Base-by-base conservation (phyloP, 2,888 invertebrate genomes). In the Cephus nigrinus region DNA sequence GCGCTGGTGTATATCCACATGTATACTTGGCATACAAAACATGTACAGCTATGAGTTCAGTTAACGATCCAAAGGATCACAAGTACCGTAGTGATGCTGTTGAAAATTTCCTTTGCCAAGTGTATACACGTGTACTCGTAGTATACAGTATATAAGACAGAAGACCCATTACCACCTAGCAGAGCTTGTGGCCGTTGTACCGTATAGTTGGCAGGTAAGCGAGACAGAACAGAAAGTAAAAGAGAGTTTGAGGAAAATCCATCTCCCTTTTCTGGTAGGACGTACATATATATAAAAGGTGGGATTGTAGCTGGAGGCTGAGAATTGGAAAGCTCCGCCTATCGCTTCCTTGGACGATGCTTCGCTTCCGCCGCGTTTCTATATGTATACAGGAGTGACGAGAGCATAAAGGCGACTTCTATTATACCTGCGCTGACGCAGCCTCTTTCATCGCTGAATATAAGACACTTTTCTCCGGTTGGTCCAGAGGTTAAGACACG, bases 241-340 rank as follows among this genome's bases (percentile, higher is more conserved):
- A 36, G 75, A 55, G 75, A 84, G 82, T 84, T 80, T 80, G 73
- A 80, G 78, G 77, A 80, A 83, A 80, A 84, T 72, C 72, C 74
- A 76, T 74, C 80, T 71, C 71, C 31, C 71, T 71, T 71, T 71
- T 33, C 32, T 33, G 78, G 80, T 79, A 78, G 78, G 78, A 80
- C 78, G 75, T 33, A 80, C 78, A 74, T 33, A 68, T 80, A 82
- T 80, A 35, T 35, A 35, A 86, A 88, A 87, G 88, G 86, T 86
- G 88, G 86, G 86, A 81, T 82, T 76, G 85, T 84, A 86, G 86
- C 85, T 85, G 87, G 87, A 85, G 86, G 87, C 86, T 82, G 73
- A 84, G 81, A 81, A 82, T 69, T 79, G 80, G 82, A 84, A 86
- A 80, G 87, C 88, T 86, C 88, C 88, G 88, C 88, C 88, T 88